Conservation (phyloP, 2,113 vertebrate species). For the Vanacampus margaritifer region DNA sequence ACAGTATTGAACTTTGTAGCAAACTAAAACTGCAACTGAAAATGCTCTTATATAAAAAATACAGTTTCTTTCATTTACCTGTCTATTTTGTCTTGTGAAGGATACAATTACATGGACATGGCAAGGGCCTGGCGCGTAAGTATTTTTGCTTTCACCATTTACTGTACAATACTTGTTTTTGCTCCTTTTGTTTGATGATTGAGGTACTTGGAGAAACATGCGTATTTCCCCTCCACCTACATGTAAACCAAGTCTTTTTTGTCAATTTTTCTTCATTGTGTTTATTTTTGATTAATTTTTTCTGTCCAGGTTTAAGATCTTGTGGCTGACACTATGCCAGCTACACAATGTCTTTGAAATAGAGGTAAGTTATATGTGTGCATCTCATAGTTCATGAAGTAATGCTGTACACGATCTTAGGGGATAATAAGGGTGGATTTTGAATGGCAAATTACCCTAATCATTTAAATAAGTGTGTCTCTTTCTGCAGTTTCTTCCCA, state of each 20-base stretch:
- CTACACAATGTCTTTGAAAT: conserved; percentile 91
- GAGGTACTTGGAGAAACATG: neutral
- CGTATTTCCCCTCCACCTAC: neutral
- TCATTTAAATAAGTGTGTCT: neutral
- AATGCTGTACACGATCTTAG: neutral
- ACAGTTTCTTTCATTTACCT: neutral
- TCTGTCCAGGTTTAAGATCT: conserved; percentile 83
- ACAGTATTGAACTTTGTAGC: neutral
- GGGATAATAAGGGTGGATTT: neutral
- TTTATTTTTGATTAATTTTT: conserved; percentile 10
- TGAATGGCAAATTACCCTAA: neutral
- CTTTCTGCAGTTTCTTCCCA: conserved; percentile 83
- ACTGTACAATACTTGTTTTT: neutral
- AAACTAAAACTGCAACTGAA: neutral
- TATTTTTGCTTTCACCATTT: conserved; percentile 6
- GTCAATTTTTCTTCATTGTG: neutral
- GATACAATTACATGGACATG: conserved; percentile 97
- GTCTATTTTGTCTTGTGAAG: conserved; percentile 55
- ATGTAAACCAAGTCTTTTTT: neutral
- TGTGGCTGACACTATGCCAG: conserved; percentile 97
- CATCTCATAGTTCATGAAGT: neutral
- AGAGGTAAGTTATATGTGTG: conserved; percentile 76
- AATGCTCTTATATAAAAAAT: neutral
- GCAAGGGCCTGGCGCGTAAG: conserved; percentile 95
- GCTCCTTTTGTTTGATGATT: neutral